These are phyloP conservation scores for Drosophila miranda DNA, from an alignment of 1,140 invertebrate genomes.

Conservation along the genomic window DNA sequence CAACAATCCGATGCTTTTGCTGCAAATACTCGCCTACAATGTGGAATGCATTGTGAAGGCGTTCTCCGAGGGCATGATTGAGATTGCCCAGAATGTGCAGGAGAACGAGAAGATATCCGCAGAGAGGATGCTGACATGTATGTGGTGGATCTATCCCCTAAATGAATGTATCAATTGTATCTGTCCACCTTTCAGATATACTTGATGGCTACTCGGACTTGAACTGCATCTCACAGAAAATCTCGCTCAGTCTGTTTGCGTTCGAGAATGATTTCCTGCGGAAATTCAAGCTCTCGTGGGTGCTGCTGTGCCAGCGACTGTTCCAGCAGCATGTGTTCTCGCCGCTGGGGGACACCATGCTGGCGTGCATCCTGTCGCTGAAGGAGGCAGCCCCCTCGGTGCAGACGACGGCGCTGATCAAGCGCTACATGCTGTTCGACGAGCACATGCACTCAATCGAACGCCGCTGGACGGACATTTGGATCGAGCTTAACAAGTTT, in stretches of 20 bases:
- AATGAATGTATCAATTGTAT: slow-evolving; percentile 8
- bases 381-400: slow-evolving; percentile 70
- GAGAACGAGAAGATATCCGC: slow-evolving; percentile 74
- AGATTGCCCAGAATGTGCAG: slow-evolving; percentile 74
- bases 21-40: slow-evolving; percentile 82
- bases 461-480: slow-evolving; percentile 77
- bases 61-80: slow-evolving; percentile 78
- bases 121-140: slow-evolving; percentile 79
- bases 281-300: slow-evolving; percentile 79
- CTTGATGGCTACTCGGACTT: slow-evolving; percentile 80
- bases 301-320: slow-evolving; percentile 77
- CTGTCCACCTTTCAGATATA: slow-evolving; percentile 59
- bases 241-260: slow-evolving; percentile 75
- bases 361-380: slow-evolving; percentile 75
- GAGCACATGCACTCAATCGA: slow-evolving; percentile 81
- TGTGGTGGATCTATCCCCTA: slow-evolving; percentile 7
- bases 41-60: slow-evolving; percentile 80
- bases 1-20: slow-evolving; percentile 78
- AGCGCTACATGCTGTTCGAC: slow-evolving; percentile 78
- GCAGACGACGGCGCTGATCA: slow-evolving; percentile 69
- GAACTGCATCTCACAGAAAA: slow-evolving; percentile 77
- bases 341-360: slow-evolving; percentile 73
- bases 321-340: slow-evolving; percentile 81
- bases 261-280: slow-evolving; percentile 81
- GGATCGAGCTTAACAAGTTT: slow-evolving; percentile 77